Evolutionary conservation across 2,113 vertebrate species (phyloP).

Genomic region (Pterophyllum scalare): DNA sequence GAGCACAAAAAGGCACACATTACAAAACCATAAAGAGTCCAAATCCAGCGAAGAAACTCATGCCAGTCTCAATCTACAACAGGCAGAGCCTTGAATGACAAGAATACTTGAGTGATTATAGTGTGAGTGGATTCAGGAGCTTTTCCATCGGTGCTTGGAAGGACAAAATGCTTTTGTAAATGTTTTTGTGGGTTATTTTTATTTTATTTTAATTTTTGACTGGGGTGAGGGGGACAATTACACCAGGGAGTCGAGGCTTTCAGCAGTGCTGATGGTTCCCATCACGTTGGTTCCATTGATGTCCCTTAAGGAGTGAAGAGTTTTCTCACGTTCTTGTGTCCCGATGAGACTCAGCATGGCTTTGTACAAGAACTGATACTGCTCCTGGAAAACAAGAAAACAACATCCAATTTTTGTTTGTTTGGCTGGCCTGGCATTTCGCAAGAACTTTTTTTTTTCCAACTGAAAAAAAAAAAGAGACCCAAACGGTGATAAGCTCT

Average conservation of each 20-base stretch:
- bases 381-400: conserved; percentile 82
- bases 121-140: conserved; percentile 13
- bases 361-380: conserved; percentile 96
- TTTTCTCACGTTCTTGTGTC: conserved; percentile 89
- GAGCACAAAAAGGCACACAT: conserved; percentile 92
- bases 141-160: conserved; percentile 36
- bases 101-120: neutral
- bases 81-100: neutral
- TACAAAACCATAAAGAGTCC: conserved; percentile 76
- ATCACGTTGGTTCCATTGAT: conserved; percentile 86
- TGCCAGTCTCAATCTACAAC: neutral
- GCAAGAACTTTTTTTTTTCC: too few relatives aligned
- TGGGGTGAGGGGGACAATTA: conserved; percentile 63
- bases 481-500: too few relatives aligned
- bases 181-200: conserved; percentile 8
- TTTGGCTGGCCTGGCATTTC: neutral
- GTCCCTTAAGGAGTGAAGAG: conserved; percentile 83
- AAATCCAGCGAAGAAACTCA: conserved; percentile 75
- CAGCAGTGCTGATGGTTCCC: conserved; percentile 81
- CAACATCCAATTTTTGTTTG: neutral
- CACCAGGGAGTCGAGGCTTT: conserved; percentile 95
- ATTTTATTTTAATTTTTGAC: neutral
- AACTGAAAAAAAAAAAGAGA: too few relatives aligned
- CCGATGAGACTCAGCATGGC: conserved; percentile 94
- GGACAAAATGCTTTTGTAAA: conserved; percentile 21